Percentiles rank a stretch among this genome's conserved stretches.
Conservation (phyloP, 64 coral and sea anemone species). For the Stylophora pistillata region DNA sequence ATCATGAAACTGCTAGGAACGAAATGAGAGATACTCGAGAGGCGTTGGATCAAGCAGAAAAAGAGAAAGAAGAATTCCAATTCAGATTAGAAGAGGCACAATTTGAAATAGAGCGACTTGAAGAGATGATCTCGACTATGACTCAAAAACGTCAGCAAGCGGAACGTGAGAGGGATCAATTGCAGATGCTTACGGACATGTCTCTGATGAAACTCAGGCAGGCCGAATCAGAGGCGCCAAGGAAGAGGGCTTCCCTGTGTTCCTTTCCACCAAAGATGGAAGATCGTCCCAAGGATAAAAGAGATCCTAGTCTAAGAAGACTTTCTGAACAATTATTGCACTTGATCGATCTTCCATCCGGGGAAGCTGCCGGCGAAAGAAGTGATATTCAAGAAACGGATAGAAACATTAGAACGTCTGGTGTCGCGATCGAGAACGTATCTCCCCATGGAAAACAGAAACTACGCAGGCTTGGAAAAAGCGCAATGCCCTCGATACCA, state of each 20-base stretch:
- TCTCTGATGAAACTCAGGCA: constrained; percentile 89
- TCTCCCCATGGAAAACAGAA: neutral
- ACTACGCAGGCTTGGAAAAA: neutral
- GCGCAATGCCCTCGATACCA: neutral
- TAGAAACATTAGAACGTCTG: neutral
- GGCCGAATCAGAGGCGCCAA: constrained; percentile 56
- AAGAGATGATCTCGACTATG: constrained; percentile 79
- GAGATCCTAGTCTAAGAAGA: constrained; percentile 39
- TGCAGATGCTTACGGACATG: constrained; percentile 88
- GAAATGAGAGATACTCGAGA: constrained; percentile 62
- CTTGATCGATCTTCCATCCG: constrained; percentile 29
- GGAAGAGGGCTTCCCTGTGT: constrained; percentile 59
- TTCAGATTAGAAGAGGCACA: constrained; percentile 78
- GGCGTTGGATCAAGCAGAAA: constrained; percentile 59
- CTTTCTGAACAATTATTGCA: constrained; percentile 57
- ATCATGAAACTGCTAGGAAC: constrained; percentile 40
- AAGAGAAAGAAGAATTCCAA: constrained; percentile 68
- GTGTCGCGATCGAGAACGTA: neutral
- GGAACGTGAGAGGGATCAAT: constrained; percentile 82
- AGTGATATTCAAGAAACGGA: neutral
- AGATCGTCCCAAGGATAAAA: constrained; percentile 18
- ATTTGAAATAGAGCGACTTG: constrained; percentile 76
- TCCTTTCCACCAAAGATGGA: constrained; percentile 22
- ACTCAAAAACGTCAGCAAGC: constrained; percentile 68
- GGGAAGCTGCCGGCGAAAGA: neutral